phyloP scores from a whole-genome alignment of 2,797 vertebrate species.

The Rhabdomys pumilio region DNA sequence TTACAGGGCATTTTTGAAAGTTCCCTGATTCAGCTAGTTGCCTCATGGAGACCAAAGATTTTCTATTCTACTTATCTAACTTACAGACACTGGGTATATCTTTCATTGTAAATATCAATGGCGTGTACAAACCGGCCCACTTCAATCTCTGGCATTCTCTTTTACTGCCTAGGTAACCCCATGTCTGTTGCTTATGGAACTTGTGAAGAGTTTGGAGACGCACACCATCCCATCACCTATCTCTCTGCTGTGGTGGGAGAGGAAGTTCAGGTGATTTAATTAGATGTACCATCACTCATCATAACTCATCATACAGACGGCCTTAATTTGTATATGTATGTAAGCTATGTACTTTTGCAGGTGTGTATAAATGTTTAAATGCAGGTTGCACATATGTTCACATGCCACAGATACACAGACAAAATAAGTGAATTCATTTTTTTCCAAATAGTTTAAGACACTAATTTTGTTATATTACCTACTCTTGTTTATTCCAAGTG shows the following conservation, averaged over 20 bases:
- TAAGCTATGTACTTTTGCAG: background rate
- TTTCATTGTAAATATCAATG: background rate
- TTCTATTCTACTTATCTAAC: background rate
- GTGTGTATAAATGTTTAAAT: too few species aligned
- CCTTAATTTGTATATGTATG: background rate
- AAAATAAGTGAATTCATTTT: background rate
- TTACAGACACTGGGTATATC: background rate
- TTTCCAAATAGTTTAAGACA: background rate
- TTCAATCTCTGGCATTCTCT: background rate
- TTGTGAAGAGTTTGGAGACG: background rate
- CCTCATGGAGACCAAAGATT: background rate
- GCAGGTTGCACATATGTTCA: background rate
- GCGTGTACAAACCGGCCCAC: background rate
- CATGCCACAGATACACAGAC: background rate
- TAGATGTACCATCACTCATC: background rate
- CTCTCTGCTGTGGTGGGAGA: background rate
- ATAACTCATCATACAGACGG: background rate
- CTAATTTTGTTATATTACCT: background rate
- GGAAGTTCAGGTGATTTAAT: background rate
- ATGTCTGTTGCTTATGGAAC: background rate
- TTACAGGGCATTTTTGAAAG: background rate
- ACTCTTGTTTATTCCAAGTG: background rate
- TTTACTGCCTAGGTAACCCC: background rate
- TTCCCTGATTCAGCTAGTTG: background rate
- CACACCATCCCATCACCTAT: too few species aligned